Conservation (phyloP, 2,797 vertebrate species). For the Hyperoplus immaculatus region DNA sequence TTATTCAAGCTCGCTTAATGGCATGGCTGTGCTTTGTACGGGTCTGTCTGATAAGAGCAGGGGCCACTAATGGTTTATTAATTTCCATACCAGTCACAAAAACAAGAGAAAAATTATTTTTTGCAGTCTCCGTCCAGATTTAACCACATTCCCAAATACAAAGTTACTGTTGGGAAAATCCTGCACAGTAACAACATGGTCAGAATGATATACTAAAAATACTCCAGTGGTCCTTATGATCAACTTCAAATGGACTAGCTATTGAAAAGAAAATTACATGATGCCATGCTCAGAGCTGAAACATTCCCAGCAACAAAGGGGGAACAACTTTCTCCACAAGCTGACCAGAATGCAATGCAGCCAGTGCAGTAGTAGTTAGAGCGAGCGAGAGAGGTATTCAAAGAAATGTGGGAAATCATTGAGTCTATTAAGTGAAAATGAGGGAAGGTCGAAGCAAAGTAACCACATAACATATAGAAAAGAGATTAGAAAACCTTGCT, state of each 20-base stretch:
- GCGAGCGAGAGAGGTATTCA: not conserved
- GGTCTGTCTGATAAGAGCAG: slow-evolving; percentile 78
- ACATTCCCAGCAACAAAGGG: slow-evolving; percentile 1
- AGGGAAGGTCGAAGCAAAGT: not conserved
- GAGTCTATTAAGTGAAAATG: slow-evolving; percentile 18
- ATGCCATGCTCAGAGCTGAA: not conserved
- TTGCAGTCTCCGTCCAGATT: slow-evolving; percentile 42
- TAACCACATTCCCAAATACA: slow-evolving; percentile 17
- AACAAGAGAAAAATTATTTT: slow-evolving; percentile 57
- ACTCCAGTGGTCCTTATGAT: not conserved
- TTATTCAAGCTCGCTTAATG: slow-evolving; percentile 85
- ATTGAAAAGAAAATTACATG: too few relatives aligned
- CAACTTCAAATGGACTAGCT: slow-evolving; percentile 20
- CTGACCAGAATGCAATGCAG: slow-evolving; percentile 12
- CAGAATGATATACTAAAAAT: slow-evolving; percentile 19
- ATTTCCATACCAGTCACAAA: slow-evolving; percentile 66
- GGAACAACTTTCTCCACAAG: slow-evolving; percentile 10
- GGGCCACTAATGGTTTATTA: slow-evolving; percentile 84
- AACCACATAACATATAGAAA: not conserved
- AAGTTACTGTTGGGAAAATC: slow-evolving; percentile 29
- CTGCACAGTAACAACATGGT: slow-evolving; percentile 10
- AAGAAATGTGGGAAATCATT: slow-evolving; percentile 3
- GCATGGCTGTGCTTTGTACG: slow-evolving; percentile 79
- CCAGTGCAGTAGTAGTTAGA: not conserved
- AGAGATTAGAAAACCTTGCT: not conserved